Conservation (phyloP, 2,888 invertebrate genomes). For the Ecliptopera silaceata region DNA sequence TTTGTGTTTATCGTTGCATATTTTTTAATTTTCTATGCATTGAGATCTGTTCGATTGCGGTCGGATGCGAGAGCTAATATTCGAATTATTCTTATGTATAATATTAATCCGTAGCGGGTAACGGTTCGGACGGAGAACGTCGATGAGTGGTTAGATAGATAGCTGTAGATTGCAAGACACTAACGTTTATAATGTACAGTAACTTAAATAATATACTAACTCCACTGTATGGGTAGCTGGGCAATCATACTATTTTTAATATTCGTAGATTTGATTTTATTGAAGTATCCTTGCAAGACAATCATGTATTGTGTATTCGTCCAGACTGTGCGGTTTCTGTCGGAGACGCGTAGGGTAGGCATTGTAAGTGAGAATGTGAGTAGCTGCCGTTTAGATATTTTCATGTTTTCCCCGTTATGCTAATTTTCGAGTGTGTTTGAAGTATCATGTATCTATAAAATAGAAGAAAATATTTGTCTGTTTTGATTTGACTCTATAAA, state of each 20-base stretch:
- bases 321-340: conserved; percentile 58
- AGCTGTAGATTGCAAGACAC: conserved; percentile 69
- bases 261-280: conserved; percentile 61
- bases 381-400: conserved; percentile 46
- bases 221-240: conserved; percentile 81
- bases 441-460: conserved; percentile 35
- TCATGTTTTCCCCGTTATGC: conserved; percentile 37
- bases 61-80: conserved; percentile 37
- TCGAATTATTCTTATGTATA: conserved; percentile 50
- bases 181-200: conserved; percentile 76
- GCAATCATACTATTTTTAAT: conserved; percentile 79
- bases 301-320: conserved; percentile 68
- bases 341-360: conserved; percentile 46
- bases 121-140: conserved; percentile 48
- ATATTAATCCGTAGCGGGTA: conserved; percentile 51
- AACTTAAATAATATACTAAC: conserved; percentile 70
- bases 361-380: conserved; percentile 48
- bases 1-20: conserved; percentile 49
- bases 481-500: conserved; percentile 48
- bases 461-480: conserved; percentile 44
- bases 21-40: conserved; percentile 49
- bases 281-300: conserved; percentile 60
- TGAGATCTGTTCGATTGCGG: conserved; percentile 39
- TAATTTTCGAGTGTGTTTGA: conserved; percentile 43
- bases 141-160: conserved; percentile 63